A percentile compares a stretch with the other conserved stretches of the same genome.
Conservation (phyloP, 2,113 vertebrate genomes). For the Corydoras maculifer region DNA sequence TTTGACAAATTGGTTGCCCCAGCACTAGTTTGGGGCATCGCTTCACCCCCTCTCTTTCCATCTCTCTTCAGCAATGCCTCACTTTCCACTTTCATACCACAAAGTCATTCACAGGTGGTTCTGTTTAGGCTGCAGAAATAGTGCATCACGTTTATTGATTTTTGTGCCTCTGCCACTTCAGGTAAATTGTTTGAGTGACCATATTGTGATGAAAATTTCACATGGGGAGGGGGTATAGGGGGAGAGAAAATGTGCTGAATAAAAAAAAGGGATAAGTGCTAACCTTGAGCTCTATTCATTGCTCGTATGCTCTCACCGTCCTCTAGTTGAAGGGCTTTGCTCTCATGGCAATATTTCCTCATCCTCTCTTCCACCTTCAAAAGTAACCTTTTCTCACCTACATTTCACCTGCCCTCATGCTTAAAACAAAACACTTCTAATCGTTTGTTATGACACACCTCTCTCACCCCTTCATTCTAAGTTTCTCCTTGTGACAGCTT, state of each 20-base stretch:
- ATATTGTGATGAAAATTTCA: constrained; percentile 80
- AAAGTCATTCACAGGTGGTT: constrained; percentile 46
- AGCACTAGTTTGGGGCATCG: constrained; percentile 31
- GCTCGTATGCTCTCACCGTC: constrained; percentile 8
- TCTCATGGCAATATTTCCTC: constrained; percentile 6
- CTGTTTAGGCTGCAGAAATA: constrained; percentile 82
- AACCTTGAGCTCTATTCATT: constrained; percentile 57
- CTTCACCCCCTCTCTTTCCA: constrained; percentile 34
- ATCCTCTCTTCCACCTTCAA: constrained; percentile 9
- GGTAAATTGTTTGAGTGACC: constrained; percentile 83
- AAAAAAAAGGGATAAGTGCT: constrained; percentile 66
- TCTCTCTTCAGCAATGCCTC: constrained; percentile 12
- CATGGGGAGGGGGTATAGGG: constrained; percentile 48
- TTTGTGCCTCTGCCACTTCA: constrained; percentile 71
- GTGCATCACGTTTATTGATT: constrained; percentile 79
- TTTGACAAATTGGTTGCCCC: constrained; percentile 68
- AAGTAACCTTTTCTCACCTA: constrained; percentile 21
- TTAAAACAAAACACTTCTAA: constrained; percentile 26
- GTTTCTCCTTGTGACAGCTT: constrained; percentile 15
- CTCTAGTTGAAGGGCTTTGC: not conserved
- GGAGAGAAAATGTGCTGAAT: constrained; percentile 38
- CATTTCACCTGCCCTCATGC: constrained; percentile 26
- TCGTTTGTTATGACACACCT: not conserved
- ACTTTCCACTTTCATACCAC: constrained; percentile 38
- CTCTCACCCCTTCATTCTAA: constrained; percentile 18